These are phyloP conservation scores for Amphiura filiformis DNA, from an alignment of 35 echinoderm and acorn worm genomes.

Conservation along the genomic window DNA sequence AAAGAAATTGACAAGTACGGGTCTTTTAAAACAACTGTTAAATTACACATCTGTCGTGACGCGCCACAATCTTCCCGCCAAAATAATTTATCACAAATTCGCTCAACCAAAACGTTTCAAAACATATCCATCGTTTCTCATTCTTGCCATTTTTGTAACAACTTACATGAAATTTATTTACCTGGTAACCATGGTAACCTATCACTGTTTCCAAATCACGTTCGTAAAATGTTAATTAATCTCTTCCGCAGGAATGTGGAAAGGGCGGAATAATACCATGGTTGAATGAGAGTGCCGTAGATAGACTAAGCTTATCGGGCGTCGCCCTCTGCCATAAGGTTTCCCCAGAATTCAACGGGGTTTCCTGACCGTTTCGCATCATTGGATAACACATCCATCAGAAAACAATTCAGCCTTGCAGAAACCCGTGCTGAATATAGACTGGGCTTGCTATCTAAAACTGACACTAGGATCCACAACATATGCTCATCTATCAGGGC, in stretches of 20 bases:
- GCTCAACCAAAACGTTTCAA: too few species aligned
- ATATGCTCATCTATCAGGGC: too few species aligned
- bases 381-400: neutral
- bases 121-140: too few species aligned
- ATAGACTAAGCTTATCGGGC: neutral
- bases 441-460: too few species aligned
- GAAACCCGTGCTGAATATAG: too few species aligned
- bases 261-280: neutral
- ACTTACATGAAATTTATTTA: neutral
- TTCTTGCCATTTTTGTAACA: too few species aligned
- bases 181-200: neutral
- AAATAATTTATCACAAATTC: too few species aligned
- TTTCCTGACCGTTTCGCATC: constrained; percentile 6
- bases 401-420: neutral
- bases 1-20: too few species aligned
- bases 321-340: neutral
- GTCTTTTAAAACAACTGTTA: too few species aligned
- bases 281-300: neutral
- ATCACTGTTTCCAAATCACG: neutral
- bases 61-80: too few species aligned
- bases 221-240: neutral
- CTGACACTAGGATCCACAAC: too few species aligned
- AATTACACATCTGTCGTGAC: too few species aligned
- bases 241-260: neutral
- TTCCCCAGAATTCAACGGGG: neutral